Conservation (phyloP, 2,888 invertebrate genomes). For the Clistopyga incitator region DNA sequence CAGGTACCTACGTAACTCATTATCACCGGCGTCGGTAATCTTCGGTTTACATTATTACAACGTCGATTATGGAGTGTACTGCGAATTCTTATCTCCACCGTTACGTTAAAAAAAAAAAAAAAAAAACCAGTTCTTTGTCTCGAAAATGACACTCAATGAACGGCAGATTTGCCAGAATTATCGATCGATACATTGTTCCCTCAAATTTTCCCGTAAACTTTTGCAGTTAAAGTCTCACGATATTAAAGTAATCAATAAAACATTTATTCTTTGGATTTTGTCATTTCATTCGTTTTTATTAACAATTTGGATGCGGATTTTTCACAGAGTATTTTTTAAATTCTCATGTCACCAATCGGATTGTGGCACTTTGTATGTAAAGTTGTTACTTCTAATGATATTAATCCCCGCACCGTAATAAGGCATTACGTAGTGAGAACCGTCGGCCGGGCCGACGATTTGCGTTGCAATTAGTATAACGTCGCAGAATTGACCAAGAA, state of each 20-base stretch:
- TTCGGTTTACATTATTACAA: neutral
- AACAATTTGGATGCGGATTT: slow-evolving; percentile 1
- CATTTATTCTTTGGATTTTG: neutral
- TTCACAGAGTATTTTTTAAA: neutral
- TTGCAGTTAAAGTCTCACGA: too few species aligned
- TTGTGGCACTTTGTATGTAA: slow-evolving; percentile 92
- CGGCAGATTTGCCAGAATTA: neutral
- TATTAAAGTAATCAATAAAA: neutral
- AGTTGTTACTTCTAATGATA: slow-evolving; percentile 93
- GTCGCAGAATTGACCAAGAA: slow-evolving; percentile 97
- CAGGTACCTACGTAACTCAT: neutral
- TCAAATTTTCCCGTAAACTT: neutral
- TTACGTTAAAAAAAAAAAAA: neutral
- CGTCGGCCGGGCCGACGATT: slow-evolving; percentile 97
- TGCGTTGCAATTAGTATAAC: slow-evolving; percentile 98
- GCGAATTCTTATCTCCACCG: neutral
- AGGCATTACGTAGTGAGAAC: slow-evolving; percentile 96
- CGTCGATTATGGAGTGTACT: neutral
- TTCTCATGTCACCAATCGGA: slow-evolving; percentile 88
- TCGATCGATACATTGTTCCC: too few species aligned
- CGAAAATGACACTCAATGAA: neutral
- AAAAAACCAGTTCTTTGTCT: slow-evolving; percentile 4
- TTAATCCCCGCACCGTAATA: slow-evolving; percentile 96
- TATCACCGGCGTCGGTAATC: neutral
- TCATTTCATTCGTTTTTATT: neutral